Evolutionary conservation across 1,140 invertebrate species (phyloP).

Genomic region (Diorhabda carinulata): DNA sequence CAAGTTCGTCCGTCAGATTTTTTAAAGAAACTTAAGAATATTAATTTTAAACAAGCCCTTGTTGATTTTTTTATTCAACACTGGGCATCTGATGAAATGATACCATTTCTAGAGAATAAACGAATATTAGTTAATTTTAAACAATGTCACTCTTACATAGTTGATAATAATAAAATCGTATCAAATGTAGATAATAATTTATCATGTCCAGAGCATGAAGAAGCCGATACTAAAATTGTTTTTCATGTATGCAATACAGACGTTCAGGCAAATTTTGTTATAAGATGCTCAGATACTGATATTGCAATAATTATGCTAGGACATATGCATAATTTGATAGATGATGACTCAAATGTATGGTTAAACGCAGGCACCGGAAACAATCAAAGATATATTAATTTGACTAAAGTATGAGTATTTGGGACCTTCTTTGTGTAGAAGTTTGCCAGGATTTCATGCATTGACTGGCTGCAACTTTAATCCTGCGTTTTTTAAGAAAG

Average conservation of each 20-base stretch:
- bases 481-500: background rate
- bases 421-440: too few species aligned
- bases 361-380: too few species aligned
- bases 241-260: slow-evolving; percentile 33
- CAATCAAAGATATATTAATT: too few species aligned
- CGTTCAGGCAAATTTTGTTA: slow-evolving; percentile 22
- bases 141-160: slow-evolving; percentile 15
- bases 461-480: too few species aligned
- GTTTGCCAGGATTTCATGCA: too few species aligned
- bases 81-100: too few species aligned
- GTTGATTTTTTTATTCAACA: too few species aligned
- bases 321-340: slow-evolving; percentile 37
- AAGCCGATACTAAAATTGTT: slow-evolving; percentile 41
- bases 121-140: slow-evolving; percentile 4
- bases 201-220: slow-evolving; percentile 38
- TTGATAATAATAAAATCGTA: slow-evolving; percentile 18
- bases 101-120: too few species aligned
- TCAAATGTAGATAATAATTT: slow-evolving; percentile 25
- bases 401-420: too few species aligned
- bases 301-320: slow-evolving; percentile 29
- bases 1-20: slow-evolving; percentile 24
- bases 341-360: slow-evolving; percentile 27
- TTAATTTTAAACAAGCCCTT: slow-evolving; percentile 1
- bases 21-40: slow-evolving; percentile 3
- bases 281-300: slow-evolving; percentile 32